A percentile compares a stretch with the other conserved stretches of the same genome.
Evolutionary conservation across 2,888 invertebrate species (phyloP).

Genomic region (Anticlea derivata): DNA sequence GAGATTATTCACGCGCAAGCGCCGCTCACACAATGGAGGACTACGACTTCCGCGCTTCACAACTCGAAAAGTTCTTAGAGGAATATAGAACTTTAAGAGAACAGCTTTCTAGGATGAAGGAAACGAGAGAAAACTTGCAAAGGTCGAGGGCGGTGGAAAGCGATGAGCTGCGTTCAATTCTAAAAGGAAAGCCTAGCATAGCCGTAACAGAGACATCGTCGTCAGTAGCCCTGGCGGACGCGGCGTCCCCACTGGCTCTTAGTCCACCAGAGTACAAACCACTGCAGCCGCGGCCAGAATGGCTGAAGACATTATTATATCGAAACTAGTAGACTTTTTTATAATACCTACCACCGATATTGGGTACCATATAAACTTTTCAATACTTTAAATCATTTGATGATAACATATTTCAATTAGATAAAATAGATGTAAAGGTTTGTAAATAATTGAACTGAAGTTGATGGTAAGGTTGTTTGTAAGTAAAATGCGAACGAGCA

Average conservation of each 20-base stretch:
- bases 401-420: constrained; percentile 36
- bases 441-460: constrained; percentile 73
- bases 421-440: constrained; percentile 42
- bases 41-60: constrained; percentile 91
- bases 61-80: constrained; percentile 90
- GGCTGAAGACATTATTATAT: constrained; percentile 74
- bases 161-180: constrained; percentile 79
- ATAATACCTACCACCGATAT: constrained; percentile 19
- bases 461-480: constrained; percentile 70
- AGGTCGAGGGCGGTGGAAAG: constrained; percentile 74
- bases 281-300: constrained; percentile 70
- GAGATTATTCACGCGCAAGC: constrained; percentile 73
- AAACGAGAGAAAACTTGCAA: constrained; percentile 88
- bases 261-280: constrained; percentile 72
- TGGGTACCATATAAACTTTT: constrained; percentile 31
- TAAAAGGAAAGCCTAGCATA: constrained; percentile 83
- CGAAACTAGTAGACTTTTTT: constrained; percentile 63
- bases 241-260: constrained; percentile 69
- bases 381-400: constrained; percentile 45
- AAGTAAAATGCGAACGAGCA: constrained; percentile 63
- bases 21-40: constrained; percentile 77
- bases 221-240: constrained; percentile 69
- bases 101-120: constrained; percentile 91
- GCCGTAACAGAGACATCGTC: constrained; percentile 78
- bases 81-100: constrained; percentile 91